A percentile compares a stretch with the other conserved stretches of the same genome.
Evolutionary conservation across 2,797 vertebrate genomes (phyloP).

Genomic region (Microchirus variegatus): DNA sequence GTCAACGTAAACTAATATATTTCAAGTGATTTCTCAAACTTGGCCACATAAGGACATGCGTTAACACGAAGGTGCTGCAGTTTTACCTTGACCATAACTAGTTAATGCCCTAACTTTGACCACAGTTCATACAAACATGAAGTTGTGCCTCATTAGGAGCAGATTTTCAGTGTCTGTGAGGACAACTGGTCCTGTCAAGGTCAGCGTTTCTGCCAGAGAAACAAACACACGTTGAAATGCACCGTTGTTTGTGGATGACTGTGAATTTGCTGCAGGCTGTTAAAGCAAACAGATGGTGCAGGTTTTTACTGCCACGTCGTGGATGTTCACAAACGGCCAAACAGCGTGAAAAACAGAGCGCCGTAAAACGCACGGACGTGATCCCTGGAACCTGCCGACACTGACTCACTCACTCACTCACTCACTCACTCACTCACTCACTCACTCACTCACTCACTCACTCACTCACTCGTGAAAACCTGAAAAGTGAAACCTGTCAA

Average conservation of each 20-base stretch:
- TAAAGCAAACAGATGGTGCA: background rate
- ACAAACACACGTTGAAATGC: background rate
- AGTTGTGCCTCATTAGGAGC: background rate
- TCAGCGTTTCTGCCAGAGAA: background rate
- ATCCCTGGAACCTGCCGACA: background rate
- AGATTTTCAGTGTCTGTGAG: background rate
- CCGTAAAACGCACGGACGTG: background rate
- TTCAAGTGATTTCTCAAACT: too few relatives aligned
- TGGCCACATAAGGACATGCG: too few relatives aligned
- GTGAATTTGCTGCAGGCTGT: background rate
- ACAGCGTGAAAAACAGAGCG: background rate
- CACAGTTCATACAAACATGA: too few relatives aligned
- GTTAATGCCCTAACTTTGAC: too few relatives aligned
- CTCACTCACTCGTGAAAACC: too few relatives aligned
- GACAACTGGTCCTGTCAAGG: background rate
- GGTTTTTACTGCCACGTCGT: background rate
- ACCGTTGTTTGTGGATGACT: background rate
- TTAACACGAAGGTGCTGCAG: too few relatives aligned
- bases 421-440: background rate
- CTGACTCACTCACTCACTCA: background rate
- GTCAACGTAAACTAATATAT: too few relatives aligned
- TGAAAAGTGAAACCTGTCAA: background rate
- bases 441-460: background rate
- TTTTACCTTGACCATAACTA: too few relatives aligned
- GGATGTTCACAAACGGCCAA: background rate